These are phyloP conservation scores for Myioborus melanocephalus DNA, from an alignment of 2,797 vertebrate genomes.

Conservation along the genomic window DNA sequence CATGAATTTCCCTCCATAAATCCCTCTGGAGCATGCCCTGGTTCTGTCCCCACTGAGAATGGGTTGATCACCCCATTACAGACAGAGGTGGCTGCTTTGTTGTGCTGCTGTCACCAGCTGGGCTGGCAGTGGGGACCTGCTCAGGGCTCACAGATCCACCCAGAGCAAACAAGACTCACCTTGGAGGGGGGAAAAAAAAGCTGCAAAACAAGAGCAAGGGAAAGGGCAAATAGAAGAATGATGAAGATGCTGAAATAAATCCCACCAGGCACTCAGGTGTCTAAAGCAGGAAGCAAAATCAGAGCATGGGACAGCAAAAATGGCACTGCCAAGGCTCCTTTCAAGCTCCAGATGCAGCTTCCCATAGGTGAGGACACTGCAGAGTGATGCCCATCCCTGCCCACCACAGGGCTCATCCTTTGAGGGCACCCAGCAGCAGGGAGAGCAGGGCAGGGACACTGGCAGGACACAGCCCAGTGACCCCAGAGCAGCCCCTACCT, in stretches of 20 bases:
- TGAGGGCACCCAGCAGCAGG: background rate
- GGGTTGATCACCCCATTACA: rapidly evolving
- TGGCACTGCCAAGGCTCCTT: background rate
- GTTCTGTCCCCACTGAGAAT: background rate
- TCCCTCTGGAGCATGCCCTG: rapidly evolving
- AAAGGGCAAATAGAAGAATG: background rate
- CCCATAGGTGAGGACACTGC: background rate
- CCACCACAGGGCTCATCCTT: background rate
- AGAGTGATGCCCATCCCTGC: background rate
- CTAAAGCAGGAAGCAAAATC: background rate
- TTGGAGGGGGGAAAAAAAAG: rapidly evolving
- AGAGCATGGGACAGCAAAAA: background rate
- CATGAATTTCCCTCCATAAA: rapidly evolving
- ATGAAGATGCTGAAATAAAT: background rate
- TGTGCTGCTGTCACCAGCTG: background rate
- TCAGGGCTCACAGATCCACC: background rate
- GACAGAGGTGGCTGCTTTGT: background rate
- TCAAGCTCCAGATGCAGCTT: background rate
- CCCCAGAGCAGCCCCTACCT: rapidly evolving
- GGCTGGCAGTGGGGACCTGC: background rate
- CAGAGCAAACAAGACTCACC: background rate
- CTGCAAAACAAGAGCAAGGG: background rate
- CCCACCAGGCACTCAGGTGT: background rate
- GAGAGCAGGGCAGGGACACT: background rate
- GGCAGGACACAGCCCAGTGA: rapidly evolving